These are phyloP conservation scores for Zapornia atra DNA, from an alignment of 2,113 vertebrate genomes.

Conservation along the genomic window DNA sequence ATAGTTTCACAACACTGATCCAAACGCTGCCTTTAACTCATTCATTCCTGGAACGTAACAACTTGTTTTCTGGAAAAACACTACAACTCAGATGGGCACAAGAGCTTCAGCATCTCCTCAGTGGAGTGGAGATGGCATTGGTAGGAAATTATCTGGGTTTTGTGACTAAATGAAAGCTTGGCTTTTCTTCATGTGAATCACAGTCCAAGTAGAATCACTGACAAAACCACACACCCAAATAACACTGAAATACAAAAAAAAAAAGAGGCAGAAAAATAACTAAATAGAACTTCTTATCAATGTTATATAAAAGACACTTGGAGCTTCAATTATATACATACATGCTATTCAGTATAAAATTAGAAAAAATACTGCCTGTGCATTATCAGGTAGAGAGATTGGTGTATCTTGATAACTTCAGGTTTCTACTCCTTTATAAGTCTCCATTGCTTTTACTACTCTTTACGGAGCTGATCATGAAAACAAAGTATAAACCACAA, in stretches of 20 bases:
- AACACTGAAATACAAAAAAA: not conserved
- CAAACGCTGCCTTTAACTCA: conserved; percentile 67
- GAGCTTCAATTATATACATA: not conserved
- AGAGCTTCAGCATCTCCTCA: not conserved
- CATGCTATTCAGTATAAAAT: not conserved
- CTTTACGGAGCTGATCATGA: not conserved
- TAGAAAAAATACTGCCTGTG: not conserved
- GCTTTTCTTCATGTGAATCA: not conserved
- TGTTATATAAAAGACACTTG: not conserved
- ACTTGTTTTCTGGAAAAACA: not conserved
- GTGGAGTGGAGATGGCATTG: not conserved
- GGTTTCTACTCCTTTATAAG: not conserved
- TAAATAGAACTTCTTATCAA: not conserved
- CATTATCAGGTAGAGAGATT: not conserved
- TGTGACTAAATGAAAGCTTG: not conserved
- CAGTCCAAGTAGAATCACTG: not conserved
- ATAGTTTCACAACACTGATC: conserved; percentile 34
- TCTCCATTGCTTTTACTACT: not conserved
- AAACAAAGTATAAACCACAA: not conserved
- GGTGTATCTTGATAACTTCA: not conserved
- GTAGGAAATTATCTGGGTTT: not conserved
- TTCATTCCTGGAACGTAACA: conserved; percentile 24
- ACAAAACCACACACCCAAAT: not conserved
- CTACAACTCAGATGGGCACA: not conserved
- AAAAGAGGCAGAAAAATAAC: not conserved